phyloP scores from a whole-genome alignment of 2,797 vertebrate species.

The Thripadectes ignobilis region DNA sequence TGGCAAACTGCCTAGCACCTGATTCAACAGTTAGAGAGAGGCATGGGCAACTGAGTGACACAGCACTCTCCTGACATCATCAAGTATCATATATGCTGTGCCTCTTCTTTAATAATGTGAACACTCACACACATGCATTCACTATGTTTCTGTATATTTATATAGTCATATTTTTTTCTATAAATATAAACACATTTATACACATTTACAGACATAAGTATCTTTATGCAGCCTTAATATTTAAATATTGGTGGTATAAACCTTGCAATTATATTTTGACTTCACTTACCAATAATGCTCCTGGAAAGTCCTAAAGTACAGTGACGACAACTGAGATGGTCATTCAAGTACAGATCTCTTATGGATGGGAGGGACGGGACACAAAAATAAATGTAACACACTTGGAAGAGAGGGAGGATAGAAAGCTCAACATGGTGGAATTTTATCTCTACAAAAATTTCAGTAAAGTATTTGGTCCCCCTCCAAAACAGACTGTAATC shows the following conservation, averaged over 20 bases:
- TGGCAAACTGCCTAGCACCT: conserved; percentile 55
- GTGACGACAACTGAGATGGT: neutral
- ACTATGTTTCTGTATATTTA: neutral
- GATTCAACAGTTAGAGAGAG: conserved; percentile 18
- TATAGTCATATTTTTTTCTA: neutral
- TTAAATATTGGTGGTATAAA: neutral
- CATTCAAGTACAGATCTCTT: neutral
- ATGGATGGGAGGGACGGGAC: neutral
- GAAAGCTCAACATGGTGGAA: neutral
- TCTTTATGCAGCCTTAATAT: neutral
- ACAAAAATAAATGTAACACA: neutral
- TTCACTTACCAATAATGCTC: neutral
- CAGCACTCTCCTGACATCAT: neutral
- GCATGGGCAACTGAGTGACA: neutral
- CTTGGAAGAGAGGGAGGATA: neutral
- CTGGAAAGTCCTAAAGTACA: neutral
- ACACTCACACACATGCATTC: neutral
- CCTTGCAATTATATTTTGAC: neutral
- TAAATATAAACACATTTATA: neutral
- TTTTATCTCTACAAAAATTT: neutral
- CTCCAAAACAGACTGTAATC: neutral
- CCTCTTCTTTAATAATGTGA: neutral
- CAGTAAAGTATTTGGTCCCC: neutral
- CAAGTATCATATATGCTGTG: neutral
- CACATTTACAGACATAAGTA: neutral